Conservation (phyloP, 2,888 invertebrate species). For the Oscheius onirici region DNA sequence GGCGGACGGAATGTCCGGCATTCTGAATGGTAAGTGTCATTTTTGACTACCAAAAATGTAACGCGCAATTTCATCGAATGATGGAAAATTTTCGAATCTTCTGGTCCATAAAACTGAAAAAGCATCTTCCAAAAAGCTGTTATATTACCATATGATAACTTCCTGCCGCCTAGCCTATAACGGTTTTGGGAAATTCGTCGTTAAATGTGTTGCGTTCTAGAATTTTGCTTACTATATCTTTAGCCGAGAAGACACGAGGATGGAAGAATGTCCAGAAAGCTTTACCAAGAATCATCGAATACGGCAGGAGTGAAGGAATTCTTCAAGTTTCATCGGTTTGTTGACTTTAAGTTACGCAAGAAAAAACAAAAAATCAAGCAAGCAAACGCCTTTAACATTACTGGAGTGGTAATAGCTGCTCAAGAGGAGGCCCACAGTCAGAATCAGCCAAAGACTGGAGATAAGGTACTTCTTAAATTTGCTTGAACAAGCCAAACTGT, state of each 20-base stretch:
- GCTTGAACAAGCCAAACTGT: too few relatives aligned
- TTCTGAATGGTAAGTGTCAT: conserved; percentile 46
- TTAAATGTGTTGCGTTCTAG: not conserved
- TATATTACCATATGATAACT: too few relatives aligned
- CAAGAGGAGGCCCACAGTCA: conserved; percentile 68
- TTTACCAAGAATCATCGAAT: conserved; percentile 68
- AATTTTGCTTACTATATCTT: not conserved
- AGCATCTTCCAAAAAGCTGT: too few relatives aligned
- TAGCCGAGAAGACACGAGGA: conserved; percentile 58
- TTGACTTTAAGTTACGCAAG: not conserved
- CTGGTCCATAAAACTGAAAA: not conserved
- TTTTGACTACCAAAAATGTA: not conserved
- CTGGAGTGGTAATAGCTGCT: conserved; percentile 67
- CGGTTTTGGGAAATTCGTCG: too few relatives aligned
- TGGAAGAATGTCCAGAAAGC: conserved; percentile 68
- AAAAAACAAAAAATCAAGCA: conserved; percentile 10
- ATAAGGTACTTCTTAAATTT: too few relatives aligned
- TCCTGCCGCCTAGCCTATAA: too few relatives aligned
- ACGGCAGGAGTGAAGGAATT: conserved; percentile 69
- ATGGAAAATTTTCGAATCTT: not conserved
- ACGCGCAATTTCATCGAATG: not conserved
- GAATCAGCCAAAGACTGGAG: conserved; percentile 65
- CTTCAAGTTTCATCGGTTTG: conserved; percentile 43
- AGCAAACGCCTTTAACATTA: conserved; percentile 62
- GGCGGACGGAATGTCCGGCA: conserved; percentile 61